These are phyloP conservation scores for Limnephilus auricula DNA, from an alignment of 2,888 invertebrate species.

Conservation along the genomic window DNA sequence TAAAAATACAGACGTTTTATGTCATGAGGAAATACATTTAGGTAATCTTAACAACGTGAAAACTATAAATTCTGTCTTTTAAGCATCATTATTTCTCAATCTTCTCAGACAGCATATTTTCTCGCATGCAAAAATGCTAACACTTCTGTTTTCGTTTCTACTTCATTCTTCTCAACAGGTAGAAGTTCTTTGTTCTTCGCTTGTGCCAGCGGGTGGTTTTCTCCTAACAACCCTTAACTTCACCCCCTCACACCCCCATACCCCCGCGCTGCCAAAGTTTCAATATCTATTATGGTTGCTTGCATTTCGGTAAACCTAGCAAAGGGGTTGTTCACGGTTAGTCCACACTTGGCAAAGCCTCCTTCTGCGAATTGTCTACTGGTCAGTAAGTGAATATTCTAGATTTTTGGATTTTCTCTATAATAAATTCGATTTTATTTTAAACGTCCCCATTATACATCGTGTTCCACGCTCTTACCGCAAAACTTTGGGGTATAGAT, in stretches of 20 bases:
- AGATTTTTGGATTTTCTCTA: background rate
- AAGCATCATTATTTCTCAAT: background rate
- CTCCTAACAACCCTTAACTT: constrained; percentile 25
- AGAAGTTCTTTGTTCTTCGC: background rate
- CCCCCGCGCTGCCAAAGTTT: background rate
- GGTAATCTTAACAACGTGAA: background rate
- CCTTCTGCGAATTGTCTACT: background rate
- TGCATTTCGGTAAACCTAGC: constrained; percentile 9
- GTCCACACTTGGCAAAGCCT: background rate
- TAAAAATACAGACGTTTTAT: too few relatives aligned
- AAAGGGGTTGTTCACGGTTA: background rate
- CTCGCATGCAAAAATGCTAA: background rate
- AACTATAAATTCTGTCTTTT: background rate
- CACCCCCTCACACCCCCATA: background rate
- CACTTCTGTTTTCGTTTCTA: constrained; percentile 2
- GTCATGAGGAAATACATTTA: too few relatives aligned
- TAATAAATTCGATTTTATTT: background rate
- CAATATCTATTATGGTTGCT: constrained; percentile 22
- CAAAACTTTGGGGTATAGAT: too few relatives aligned
- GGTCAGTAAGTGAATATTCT: background rate
- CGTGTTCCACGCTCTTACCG: too few relatives aligned
- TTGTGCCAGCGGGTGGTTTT: constrained; percentile 7
- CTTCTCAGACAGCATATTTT: background rate
- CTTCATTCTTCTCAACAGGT: constrained; percentile 12
- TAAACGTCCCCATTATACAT: too few relatives aligned